Percentiles rank a stretch among this genome's conserved stretches.
Evolutionary conservation across 2,113 vertebrate species (phyloP).

Genomic region (Oophaga pumilio): DNA sequence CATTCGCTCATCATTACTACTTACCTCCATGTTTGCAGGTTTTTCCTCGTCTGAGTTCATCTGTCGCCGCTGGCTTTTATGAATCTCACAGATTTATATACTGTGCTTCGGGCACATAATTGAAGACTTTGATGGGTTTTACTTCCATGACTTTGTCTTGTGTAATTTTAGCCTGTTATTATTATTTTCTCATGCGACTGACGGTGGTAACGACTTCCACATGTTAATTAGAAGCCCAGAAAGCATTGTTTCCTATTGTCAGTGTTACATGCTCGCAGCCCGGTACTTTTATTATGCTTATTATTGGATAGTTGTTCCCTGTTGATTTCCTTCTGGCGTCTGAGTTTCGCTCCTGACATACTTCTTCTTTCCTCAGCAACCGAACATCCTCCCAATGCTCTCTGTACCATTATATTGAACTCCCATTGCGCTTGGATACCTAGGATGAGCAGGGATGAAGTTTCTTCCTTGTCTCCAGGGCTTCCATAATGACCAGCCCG

Average conservation of each 20-base stretch:
- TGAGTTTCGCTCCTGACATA: not conserved
- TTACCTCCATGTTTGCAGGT: not conserved
- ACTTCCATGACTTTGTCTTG: not conserved
- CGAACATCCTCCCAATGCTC: not conserved
- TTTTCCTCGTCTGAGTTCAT: not conserved
- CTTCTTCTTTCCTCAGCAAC: not conserved
- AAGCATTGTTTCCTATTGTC: constrained; percentile 35
- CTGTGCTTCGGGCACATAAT: not conserved
- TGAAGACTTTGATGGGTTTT: constrained; percentile 27
- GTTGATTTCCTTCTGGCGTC: constrained; percentile 7
- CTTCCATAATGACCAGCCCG: not conserved
- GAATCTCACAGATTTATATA: not conserved
- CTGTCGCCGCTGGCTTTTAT: not conserved
- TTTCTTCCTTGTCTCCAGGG: not conserved
- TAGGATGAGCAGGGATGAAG: not conserved
- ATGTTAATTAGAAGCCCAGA: constrained; percentile 20
- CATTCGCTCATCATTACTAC: not conserved
- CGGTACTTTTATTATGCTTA: constrained; percentile 17
- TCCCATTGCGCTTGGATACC: not conserved
- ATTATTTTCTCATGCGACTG: constrained; percentile 11
- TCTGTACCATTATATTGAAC: not conserved
- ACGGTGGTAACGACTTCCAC: constrained; percentile 30
- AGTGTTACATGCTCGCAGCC: constrained; percentile 15
- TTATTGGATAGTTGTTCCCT: constrained; percentile 21
- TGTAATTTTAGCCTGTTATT: constrained; percentile 42